Evolutionary conservation across 2,888 invertebrate genomes (phyloP).

Genomic region (Lymantria dispar): DNA sequence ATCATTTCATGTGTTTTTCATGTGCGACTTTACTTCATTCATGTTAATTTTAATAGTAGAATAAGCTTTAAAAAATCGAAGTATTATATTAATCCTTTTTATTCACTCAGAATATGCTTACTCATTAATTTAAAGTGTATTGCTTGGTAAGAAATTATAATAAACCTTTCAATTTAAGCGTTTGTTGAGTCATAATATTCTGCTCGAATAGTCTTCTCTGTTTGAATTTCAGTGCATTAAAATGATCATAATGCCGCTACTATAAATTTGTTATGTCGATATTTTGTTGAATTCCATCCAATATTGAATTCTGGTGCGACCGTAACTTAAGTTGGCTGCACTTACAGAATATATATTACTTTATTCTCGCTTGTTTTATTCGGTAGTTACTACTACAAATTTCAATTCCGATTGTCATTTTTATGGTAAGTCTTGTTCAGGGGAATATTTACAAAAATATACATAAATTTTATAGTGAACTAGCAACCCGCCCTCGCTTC

Average conservation of each 20-base stretch:
- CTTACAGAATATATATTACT: background rate
- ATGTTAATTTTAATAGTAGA: too few relatives aligned
- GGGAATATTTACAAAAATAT: too few relatives aligned
- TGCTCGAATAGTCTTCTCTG: background rate
- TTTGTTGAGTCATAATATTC: background rate
- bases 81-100: too few relatives aligned
- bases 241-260: conserved; percentile 4
- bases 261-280: conserved; percentile 16
- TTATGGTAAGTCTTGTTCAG: background rate
- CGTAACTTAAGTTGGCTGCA: conserved; percentile 13
- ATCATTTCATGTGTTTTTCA: too few relatives aligned
- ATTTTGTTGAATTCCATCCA: conserved; percentile 17
- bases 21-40: too few relatives aligned
- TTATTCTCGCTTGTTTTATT: background rate
- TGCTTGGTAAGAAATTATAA: background rate
- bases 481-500: too few relatives aligned
- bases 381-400: background rate
- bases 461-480: too few relatives aligned
- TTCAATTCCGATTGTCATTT: background rate
- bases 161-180: background rate
- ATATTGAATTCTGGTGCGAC: conserved; percentile 14
- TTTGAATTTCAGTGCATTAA: conserved; percentile 4
- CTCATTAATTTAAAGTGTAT: background rate
- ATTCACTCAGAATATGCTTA: too few relatives aligned
- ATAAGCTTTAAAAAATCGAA: too few relatives aligned